Evolutionary conservation across 2,888 invertebrate species (phyloP), one percentile per base, ranked within the genome.

Genomic region (Scelioninae gen. 2): DNA sequence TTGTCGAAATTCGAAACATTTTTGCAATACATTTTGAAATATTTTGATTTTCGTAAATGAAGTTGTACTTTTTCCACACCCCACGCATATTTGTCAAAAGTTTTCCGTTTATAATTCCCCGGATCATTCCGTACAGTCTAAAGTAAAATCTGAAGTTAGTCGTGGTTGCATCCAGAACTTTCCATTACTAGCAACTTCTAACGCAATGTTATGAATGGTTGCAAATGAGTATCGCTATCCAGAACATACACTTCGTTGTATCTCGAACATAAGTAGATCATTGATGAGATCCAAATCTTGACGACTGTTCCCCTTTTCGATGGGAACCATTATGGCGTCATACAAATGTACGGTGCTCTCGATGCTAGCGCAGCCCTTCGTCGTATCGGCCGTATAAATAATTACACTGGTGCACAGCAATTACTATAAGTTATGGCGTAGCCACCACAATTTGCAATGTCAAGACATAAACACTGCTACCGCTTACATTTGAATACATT

Each of bases 401-500:
- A 85, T 86, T 85, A 85, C 84, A 83, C 80, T 79, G 81, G 84
- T 81, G 83, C 83, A 82, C 81, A 82, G 85, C 86, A 85, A 86
- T 86, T 85, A 86, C 85, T 85, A 84, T 85, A 86, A 86, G 86
- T 86, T 86, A 86, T 84, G 81, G 85, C 80, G 82, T 79, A 83
- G 84, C 85, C 83, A 83, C 78, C 81, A 85, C 85, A 86, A 86
- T 86, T 86, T 86, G 85, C 85, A 85, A 86, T 86, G 85, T 85
- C 85, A 86, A 85, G 85, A 85, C 85, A 86, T 86, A 86, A 86
- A 85, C 85, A 86, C 85, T 83, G 85, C 85, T 85, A 85, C 85
- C 82, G 85, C 85, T 86, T 86, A 86, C 84, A 86, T 86, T 86
- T 86, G 85, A 86, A 86, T 86, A 85, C 81, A 86, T 86, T 86